Conservation (phyloP, 2,797 vertebrate species). For the Platalea minor region DNA sequence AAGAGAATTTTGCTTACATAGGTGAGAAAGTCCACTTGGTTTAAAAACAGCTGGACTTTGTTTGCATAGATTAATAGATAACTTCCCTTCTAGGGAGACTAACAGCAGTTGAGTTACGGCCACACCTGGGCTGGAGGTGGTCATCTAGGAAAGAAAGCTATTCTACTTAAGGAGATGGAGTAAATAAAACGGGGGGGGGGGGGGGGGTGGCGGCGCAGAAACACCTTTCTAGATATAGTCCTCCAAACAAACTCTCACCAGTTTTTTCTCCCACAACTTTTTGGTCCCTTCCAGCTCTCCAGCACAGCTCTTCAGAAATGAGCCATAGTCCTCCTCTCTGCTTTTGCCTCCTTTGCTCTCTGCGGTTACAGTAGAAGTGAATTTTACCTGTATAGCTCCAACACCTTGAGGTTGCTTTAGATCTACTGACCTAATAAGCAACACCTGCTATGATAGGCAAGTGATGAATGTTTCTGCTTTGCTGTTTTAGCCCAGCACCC, state of each 20-base stretch:
- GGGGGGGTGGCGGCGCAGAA: background rate
- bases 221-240: background rate
- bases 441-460: background rate
- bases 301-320: background rate
- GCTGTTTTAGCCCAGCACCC: background rate
- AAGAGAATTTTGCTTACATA: background rate
- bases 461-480: background rate
- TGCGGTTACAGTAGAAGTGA: background rate
- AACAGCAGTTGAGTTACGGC: background rate
- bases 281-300: background rate
- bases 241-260: background rate
- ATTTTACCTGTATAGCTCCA: background rate
- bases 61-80: background rate
- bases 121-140: background rate
- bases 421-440: background rate
- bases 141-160: background rate
- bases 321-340: background rate
- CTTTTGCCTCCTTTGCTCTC: background rate
- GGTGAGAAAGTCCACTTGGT: background rate
- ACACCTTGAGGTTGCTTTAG: background rate
- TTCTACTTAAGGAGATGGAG: background rate
- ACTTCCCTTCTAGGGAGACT: background rate
- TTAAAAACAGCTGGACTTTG: background rate
- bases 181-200: background rate
- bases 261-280: background rate